Evolutionary conservation across 1,140 invertebrate species (phyloP), one percentile per base, ranked within the genome.

Genomic region (Drosophila pectinifera): DNA sequence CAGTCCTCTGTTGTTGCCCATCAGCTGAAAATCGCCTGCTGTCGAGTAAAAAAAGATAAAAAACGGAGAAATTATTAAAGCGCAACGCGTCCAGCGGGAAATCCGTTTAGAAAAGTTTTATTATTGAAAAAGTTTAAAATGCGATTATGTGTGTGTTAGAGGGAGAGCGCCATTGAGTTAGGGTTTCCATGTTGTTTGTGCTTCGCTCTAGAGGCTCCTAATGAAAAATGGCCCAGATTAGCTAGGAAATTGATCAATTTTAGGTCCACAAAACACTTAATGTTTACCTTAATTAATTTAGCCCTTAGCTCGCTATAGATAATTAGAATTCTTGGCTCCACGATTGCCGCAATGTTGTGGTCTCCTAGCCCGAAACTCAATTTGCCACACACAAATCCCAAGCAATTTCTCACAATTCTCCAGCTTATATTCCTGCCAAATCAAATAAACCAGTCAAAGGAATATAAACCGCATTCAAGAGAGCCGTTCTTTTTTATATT

Each of bases 61-160:
- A 72, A 69, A 39, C 42, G 56, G 55, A 68, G 38, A 78, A 89
- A 90, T 90, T 84, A 89, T 84, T 89, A 89, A 89, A 89, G 80
- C 73, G 77, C 77, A 83, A 86, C 83, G 64, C 31, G 83, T 83
- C 84, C 85, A 90, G 80, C 73, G 77, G 84, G 80, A 89, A 89
- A 90, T 89, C 80, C 85, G 85, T 90, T 89, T 90, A 90, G 85
- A 56, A 89, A 89, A 88, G 79, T 79, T 89, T 89, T 84, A 78
- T 84, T 89, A 89, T 89, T 89, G 85, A 89, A 89, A 89, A 89
- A 89, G 84, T 89, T 89, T 68, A 84, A 90, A 89, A 89, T 89
- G 85, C 85, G 84, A 89, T 89, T 89, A 89, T 89, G 51, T 80
- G 75, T 83, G 64, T 48, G 63, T 42, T 39, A 14, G 26, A 18